Conservation (phyloP, 2,797 vertebrate genomes). For the Alectoris magna region DNA sequence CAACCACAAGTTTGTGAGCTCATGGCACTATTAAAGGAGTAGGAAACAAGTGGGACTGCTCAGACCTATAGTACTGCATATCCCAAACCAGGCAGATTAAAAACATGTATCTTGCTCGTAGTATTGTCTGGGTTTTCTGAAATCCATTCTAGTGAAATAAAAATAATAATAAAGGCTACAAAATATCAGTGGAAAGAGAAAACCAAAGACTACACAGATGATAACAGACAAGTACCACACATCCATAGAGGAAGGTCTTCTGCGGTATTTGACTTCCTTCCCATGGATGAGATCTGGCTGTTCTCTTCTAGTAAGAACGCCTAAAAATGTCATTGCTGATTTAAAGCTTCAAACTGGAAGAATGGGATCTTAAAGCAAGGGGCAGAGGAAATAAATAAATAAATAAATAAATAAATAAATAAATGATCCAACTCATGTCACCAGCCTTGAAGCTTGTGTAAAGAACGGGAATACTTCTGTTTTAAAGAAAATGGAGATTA, state of each 20-base stretch:
- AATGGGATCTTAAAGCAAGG: not conserved
- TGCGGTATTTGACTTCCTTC: not conserved
- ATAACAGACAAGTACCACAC: fast-evolving
- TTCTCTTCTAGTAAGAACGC: not conserved
- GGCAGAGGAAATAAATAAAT: fast-evolving
- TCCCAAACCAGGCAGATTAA: not conserved
- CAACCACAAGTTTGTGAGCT: not conserved
- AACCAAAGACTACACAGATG: not conserved
- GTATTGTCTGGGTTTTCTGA: not conserved
- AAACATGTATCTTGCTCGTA: not conserved
- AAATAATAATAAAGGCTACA: not conserved
- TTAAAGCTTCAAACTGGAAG: not conserved
- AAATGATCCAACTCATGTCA: not conserved
- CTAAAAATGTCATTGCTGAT: not conserved
- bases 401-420: too few relatives aligned
- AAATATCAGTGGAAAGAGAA: not conserved
- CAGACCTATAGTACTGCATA: fast-evolving
- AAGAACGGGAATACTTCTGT: not conserved
- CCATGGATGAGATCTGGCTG: fast-evolving
- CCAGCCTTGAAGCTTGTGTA: not conserved
- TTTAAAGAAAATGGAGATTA: not conserved
- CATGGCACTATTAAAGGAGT: not conserved
- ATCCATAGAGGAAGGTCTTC: not conserved
- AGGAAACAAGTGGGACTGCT: not conserved
- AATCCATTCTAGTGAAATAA: not conserved